Evolutionary conservation across 2,113 vertebrate genomes (phyloP).

Genomic region (Lagopus muta): DNA sequence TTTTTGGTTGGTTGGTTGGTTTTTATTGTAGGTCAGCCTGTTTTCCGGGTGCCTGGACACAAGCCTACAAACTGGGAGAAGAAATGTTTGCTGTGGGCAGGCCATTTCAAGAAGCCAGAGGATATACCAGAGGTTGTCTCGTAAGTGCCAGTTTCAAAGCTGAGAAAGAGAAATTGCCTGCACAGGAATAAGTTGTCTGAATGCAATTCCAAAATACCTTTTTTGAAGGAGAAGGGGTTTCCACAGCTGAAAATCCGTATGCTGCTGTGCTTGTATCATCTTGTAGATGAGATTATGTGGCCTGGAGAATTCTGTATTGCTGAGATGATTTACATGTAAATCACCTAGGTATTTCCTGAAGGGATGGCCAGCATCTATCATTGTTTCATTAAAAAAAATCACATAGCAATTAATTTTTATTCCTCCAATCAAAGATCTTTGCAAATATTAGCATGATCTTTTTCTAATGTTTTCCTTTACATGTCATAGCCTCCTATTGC

Average conservation of each 20-base stretch:
- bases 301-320: not conserved
- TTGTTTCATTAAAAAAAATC: not conserved
- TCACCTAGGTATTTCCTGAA: not conserved
- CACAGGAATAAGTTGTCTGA: not conserved
- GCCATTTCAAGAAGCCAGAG: conserved; percentile 88
- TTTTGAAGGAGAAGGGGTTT: not conserved
- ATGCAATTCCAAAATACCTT: not conserved
- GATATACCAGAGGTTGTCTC: conserved; percentile 91
- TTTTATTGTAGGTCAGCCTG: conserved; percentile 18
- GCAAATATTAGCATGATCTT: not conserved
- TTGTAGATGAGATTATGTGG: not conserved
- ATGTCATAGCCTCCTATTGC: not conserved
- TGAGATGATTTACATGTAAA: not conserved
- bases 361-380: not conserved
- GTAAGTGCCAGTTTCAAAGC: conserved; percentile 80
- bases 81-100: conserved; percentile 88
- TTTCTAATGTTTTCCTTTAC: not conserved
- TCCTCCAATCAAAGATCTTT: not conserved
- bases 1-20: not conserved
- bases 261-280: not conserved
- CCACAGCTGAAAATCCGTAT: not conserved
- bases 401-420: not conserved
- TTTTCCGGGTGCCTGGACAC: conserved; percentile 82
- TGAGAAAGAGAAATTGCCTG: not conserved
- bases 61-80: conserved; percentile 84